Evolutionary conservation across 1,140 invertebrate species (phyloP), one percentile per base, ranked within the genome.

Genomic region (Drosophila sp.): DNA sequence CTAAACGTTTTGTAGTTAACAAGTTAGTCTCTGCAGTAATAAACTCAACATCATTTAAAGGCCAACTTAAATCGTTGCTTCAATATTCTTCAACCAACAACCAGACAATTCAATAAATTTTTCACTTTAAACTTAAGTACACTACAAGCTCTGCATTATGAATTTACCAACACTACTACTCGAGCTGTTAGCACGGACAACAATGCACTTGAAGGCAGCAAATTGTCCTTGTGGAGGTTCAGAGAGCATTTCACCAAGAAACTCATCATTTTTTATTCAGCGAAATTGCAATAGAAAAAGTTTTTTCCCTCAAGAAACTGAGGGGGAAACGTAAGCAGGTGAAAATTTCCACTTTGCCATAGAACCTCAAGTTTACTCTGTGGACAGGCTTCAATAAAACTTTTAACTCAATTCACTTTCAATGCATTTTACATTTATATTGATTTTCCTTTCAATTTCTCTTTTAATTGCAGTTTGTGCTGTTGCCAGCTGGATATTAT

Each of bases 251-350:
- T 76, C 25, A 58, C 73, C 73, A 76, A 76, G 73, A 76, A 75
- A 54, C 73, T 60, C 35, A 60, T 76, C 72, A 76, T 76, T 76
- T 76, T 76, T 76, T 76, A 76, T 76, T 76, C 72, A 76, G 73
- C 72, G 66, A 69, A 60, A 62, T 30, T 62, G 58, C 17, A 75
- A 68, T 68, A 40, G 54, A 32, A 58, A 76, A 76, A 76, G 33
- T 76, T 76, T 60, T 11, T 56, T n/a, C 54, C 54, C 11, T 7
- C 6, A 17, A 38, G 32, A 58, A 35, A 35, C 23, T 27, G 23
- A 8, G 33, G 38, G 1, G 17, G 17, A 10, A 25, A 58, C 2
- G 33, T 50, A 29, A 5, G 30, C 29, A 62, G 40, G 41, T n/a
- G n/a, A 23, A 17, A 29, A 62, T 44, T 62, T 62, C 8, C 60